A percentile compares a stretch with the other conserved stretches of the same genome.
Conservation (phyloP, 2,113 vertebrate species). For the Dascyllus trimaculatus region DNA sequence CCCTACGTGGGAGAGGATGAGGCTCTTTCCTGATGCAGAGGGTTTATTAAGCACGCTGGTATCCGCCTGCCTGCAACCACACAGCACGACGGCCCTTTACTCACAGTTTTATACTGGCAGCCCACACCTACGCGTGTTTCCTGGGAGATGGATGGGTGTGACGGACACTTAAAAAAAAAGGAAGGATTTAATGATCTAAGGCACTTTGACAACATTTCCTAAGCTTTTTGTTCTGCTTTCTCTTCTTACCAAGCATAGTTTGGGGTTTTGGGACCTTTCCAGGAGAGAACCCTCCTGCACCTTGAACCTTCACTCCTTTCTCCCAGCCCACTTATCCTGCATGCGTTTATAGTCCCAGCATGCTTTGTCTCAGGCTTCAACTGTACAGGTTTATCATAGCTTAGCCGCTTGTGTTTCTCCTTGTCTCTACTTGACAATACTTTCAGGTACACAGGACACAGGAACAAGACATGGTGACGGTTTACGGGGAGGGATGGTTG, state of each 20-base stretch:
- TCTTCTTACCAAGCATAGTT: conserved; percentile 19
- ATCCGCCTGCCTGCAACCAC: conserved; percentile 45
- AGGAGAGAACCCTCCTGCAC: conserved; percentile 20
- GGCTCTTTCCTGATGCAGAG: conserved; percentile 87
- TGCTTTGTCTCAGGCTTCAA: conserved; percentile 79
- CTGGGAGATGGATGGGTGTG: conserved; percentile 31
- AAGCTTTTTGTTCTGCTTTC: conserved; percentile 25
- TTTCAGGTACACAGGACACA: conserved; percentile 53
- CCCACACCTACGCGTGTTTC: conserved; percentile 15
- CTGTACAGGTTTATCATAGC: conserved; percentile 61
- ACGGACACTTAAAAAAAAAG: conserved; percentile 1
- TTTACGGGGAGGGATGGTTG: background rate
- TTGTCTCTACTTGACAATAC: conserved; percentile 54
- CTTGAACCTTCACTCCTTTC: conserved; percentile 7
- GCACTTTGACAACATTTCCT: conserved; percentile 45
- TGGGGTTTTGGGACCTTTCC: conserved; percentile 19
- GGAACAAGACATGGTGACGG: background rate
- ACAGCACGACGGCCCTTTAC: conserved; percentile 69
- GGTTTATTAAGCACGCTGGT: conserved; percentile 28
- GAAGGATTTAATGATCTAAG: conserved; percentile 14
- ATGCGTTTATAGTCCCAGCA: conserved; percentile 70
- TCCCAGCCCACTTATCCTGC: conserved; percentile 41
- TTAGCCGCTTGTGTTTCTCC: conserved; percentile 42
- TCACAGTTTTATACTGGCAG: conserved; percentile 48
- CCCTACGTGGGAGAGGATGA: conserved; percentile 91